These are phyloP conservation scores for Coregonus ussuriensis DNA, from an alignment of 2,797 vertebrate genomes.

Conservation along the genomic window DNA sequence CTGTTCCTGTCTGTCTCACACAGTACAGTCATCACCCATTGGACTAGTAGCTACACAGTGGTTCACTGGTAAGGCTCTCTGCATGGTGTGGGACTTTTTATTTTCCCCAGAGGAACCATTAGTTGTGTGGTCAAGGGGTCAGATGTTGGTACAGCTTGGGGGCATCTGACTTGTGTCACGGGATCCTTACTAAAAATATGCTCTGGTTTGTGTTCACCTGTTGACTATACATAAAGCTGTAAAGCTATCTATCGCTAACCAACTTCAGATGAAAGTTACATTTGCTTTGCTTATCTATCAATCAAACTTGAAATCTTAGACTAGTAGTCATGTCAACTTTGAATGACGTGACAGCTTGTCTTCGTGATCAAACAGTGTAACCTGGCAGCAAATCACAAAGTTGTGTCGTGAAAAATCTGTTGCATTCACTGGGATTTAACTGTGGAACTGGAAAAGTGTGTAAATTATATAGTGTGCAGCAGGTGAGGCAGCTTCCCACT, in stretches of 20 bases:
- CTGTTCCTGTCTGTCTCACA: neutral
- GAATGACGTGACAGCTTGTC: neutral
- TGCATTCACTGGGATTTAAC: constrained; percentile 32
- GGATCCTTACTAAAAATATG: neutral
- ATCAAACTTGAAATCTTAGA: constrained; percentile 38
- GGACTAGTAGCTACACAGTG: constrained; percentile 47
- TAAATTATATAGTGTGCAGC: constrained; percentile 25
- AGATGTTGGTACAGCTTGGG: neutral
- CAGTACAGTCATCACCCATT: constrained; percentile 38
- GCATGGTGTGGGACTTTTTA: neutral
- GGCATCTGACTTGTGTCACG: neutral
- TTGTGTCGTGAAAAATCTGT: constrained; percentile 33
- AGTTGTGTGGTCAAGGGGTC: neutral
- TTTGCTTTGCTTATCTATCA: too few relatives aligned
- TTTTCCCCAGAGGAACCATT: neutral
- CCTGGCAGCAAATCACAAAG: neutral
- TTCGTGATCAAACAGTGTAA: neutral
- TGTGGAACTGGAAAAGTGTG: constrained; percentile 25
- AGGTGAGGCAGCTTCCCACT: constrained; percentile 44
- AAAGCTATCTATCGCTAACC: neutral
- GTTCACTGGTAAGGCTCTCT: constrained; percentile 28
- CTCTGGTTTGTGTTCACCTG: neutral
- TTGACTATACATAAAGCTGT: neutral
- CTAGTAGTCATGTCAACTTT: constrained; percentile 2
- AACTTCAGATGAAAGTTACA: neutral